These are phyloP conservation scores for Caenorhabditis briggsae DNA, from an alignment of 1,140 invertebrate genomes.

Conservation along the genomic window DNA sequence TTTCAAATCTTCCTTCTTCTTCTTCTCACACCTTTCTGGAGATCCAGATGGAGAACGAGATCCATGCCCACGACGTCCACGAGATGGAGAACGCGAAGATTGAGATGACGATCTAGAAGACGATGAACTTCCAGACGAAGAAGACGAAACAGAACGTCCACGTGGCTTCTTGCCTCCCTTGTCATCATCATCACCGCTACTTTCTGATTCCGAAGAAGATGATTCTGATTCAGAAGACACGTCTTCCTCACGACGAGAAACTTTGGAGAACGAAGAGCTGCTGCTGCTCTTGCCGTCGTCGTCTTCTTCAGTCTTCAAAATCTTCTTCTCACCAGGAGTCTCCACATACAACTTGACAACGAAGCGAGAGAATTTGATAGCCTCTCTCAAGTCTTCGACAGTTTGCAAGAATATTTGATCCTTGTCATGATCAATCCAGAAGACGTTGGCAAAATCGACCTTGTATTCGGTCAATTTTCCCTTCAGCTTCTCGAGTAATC, in stretches of 20 bases:
- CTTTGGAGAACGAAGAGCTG: constrained; percentile 38
- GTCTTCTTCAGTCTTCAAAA: constrained; percentile 13
- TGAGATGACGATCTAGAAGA: constrained; percentile 15
- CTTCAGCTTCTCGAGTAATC: constrained; percentile 32
- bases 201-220: constrained; percentile 21
- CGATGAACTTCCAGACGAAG: constrained; percentile 15
- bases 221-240: constrained; percentile 22
- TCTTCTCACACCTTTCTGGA: neutral
- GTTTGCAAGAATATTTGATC: constrained; percentile 42
- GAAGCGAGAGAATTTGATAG: constrained; percentile 36
- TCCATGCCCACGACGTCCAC: neutral
- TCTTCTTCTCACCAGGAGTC: constrained; percentile 8
- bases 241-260: constrained; percentile 1
- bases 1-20: constrained; percentile 15
- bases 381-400: constrained; percentile 29
- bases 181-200: constrained; percentile 6
- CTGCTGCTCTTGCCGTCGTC: neutral
- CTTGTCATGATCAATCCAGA: constrained; percentile 43
- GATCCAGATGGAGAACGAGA: constrained; percentile 19
- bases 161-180: neutral
- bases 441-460: constrained; percentile 44
- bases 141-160: constrained; percentile 25
- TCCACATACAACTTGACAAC: constrained; percentile 38
- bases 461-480: constrained; percentile 25
- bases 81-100: constrained; percentile 43